Conservation (phyloP, 2,888 invertebrate species). For the Nineta flava region DNA sequence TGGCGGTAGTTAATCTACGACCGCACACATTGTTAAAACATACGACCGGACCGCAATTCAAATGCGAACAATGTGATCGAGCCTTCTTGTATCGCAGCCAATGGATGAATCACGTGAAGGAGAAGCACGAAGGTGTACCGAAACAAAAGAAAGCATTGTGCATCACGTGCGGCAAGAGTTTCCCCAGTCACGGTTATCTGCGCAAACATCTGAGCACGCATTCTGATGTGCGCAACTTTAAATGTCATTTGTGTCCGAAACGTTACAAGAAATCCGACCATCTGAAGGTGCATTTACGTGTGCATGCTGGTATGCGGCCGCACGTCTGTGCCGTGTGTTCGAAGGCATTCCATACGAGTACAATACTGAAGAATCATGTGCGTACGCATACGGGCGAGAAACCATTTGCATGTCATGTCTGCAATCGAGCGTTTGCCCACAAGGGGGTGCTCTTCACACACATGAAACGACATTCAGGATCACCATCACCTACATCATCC, state of each 20-base stretch:
- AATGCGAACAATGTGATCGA: not conserved
- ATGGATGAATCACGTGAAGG: not conserved
- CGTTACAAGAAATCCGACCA: not conserved
- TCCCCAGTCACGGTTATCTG: not conserved
- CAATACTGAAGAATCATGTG: not conserved
- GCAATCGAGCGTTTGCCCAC: not conserved
- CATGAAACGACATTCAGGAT: not conserved
- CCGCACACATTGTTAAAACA: not conserved
- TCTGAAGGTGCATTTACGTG: not conserved
- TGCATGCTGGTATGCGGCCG: not conserved
- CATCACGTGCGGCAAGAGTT: not conserved
- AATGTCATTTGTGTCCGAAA: not conserved
- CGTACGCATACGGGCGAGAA: not conserved
- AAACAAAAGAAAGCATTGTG: not conserved
- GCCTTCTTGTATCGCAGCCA: not conserved
- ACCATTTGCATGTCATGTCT: not conserved
- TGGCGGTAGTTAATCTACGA: not conserved
- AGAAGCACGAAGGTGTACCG: not conserved
- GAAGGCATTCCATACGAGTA: not conserved
- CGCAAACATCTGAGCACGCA: not conserved
- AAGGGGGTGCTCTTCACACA: not conserved
- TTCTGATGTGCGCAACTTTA: not conserved
- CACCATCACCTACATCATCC: no score
- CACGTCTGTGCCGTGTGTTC: not conserved
- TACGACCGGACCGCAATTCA: not conserved